phyloP scores from a whole-genome alignment of 1,140 invertebrate species.

The Zaprionus gabonicus region DNA sequence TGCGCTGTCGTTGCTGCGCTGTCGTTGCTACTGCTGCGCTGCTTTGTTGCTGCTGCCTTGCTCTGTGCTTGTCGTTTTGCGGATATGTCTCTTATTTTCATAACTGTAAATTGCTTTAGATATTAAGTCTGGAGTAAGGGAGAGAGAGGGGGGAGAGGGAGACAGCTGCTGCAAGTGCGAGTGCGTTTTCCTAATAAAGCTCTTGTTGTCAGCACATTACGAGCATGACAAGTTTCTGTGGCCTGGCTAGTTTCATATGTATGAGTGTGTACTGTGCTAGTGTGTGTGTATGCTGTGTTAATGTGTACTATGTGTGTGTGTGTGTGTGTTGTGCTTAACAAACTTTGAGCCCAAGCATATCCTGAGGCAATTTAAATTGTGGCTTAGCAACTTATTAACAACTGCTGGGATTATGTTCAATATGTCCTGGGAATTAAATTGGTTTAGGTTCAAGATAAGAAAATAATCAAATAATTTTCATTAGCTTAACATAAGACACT shows the following conservation, averaged over 20 bases:
- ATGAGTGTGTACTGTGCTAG: not conserved
- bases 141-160: not conserved
- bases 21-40: conserved; percentile 23
- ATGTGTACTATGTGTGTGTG: conserved; percentile 3
- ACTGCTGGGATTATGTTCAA: conserved; percentile 2
- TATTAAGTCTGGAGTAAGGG: conserved; percentile 70
- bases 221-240: conserved; percentile 47
- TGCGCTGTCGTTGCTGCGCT: conserved; percentile 36
- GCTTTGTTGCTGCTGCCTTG: conserved; percentile 35
- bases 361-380: conserved; percentile 35
- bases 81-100: conserved; percentile 84
- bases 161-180: conserved; percentile 32
- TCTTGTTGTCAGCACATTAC: conserved; percentile 61
- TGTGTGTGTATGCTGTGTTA: conserved; percentile 6
- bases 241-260: conserved; percentile 16
- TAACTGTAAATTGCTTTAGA: conserved; percentile 84
- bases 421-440: not conserved
- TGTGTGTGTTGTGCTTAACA: conserved; percentile 39
- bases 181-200: conserved; percentile 51
- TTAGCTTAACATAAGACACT: too few species aligned
- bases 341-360: conserved; percentile 11
- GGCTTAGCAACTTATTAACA: conserved; percentile 34
- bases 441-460: not conserved
- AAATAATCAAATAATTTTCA: not conserved
- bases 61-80: conserved; percentile 75